Conservation (phyloP, 2,113 vertebrate genomes). For the Prionailurus bengalensis region DNA sequence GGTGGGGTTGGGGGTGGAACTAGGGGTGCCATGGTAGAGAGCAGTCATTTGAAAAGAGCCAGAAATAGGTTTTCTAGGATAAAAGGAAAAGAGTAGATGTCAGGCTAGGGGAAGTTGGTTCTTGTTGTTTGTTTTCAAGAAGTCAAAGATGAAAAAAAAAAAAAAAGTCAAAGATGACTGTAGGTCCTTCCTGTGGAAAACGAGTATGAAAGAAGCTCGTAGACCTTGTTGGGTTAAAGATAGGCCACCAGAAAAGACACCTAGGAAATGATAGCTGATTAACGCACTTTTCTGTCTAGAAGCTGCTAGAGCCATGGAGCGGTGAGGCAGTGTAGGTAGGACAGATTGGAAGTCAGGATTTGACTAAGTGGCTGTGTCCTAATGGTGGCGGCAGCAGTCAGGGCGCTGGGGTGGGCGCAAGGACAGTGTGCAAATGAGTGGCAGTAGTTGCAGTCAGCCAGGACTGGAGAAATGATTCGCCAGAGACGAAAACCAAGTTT, state of each 20-base stretch:
- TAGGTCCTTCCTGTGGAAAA: background rate
- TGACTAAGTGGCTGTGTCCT: background rate
- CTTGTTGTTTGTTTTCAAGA: background rate
- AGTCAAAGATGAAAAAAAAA: background rate
- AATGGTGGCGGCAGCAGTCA: rapidly evolving
- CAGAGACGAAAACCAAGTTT: background rate
- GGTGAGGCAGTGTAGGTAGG: background rate
- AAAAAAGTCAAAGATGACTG: background rate
- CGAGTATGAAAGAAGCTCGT: background rate
- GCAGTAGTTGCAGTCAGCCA: background rate
- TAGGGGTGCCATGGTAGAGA: background rate
- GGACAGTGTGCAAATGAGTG: too few species aligned
- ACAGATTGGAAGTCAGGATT: background rate
- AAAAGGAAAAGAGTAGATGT: background rate
- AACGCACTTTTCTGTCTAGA: background rate
- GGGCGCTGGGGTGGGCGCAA: rapidly evolving
- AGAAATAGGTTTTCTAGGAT: background rate
- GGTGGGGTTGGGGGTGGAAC: background rate
- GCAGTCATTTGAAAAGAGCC: background rate
- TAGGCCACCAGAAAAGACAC: background rate
- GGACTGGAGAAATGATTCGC: background rate
- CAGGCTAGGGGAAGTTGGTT: background rate
- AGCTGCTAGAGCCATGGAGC: background rate
- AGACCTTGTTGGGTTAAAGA: background rate
- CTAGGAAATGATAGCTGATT: background rate